Evolutionary conservation across 2,113 vertebrate genomes (phyloP).

Genomic region (Panurus biarmicus): DNA sequence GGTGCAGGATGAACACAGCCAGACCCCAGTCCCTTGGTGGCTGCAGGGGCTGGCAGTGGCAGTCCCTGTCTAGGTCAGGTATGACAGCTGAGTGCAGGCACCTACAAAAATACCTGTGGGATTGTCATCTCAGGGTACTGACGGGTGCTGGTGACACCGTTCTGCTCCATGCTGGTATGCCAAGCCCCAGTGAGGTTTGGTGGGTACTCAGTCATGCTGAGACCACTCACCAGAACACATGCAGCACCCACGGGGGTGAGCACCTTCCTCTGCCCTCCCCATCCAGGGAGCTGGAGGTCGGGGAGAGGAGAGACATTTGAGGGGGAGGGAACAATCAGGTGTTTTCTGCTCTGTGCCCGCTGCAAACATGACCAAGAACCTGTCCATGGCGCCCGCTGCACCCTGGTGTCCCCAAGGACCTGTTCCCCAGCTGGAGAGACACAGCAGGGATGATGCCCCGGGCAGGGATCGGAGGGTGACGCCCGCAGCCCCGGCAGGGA

Average conservation of each 20-base stretch:
- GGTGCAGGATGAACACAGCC: fast-evolving
- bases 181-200: not conserved
- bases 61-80: not conserved
- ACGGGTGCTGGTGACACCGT: fast-evolving
- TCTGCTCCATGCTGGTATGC: fast-evolving
- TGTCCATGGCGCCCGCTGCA: not conserved
- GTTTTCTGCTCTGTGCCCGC: not conserved
- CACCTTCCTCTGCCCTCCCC: not conserved
- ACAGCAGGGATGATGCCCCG: no score
- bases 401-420: not conserved
- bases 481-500: not conserved
- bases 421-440: fast-evolving
- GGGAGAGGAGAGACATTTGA: not conserved
- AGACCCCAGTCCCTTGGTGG: fast-evolving
- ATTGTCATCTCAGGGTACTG: not conserved
- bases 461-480: not conserved
- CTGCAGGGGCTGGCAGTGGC: not conserved
- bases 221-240: not conserved
- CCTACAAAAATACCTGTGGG: not conserved
- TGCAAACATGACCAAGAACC: fast-evolving
- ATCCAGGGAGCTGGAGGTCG: fast-evolving
- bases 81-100: not conserved
- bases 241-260: fast-evolving
- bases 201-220: not conserved
- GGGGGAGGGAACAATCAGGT: not conserved